Evolutionary conservation across 2,888 invertebrate species (phyloP).

Genomic region (Caenorhabditis macrosperma): DNA sequence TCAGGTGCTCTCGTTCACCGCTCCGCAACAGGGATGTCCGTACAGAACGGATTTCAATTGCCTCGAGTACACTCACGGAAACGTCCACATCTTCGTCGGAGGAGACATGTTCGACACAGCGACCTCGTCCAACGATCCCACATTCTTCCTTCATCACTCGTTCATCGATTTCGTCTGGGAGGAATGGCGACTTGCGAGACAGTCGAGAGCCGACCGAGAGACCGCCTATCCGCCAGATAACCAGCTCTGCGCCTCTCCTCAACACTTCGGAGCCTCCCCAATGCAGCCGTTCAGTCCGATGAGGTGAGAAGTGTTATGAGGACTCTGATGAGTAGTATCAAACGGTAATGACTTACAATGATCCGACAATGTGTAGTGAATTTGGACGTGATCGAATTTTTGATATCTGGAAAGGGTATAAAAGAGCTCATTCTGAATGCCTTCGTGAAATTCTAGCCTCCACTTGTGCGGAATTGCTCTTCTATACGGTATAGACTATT

Average conservation of each 20-base stretch:
- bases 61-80: conserved; percentile 74
- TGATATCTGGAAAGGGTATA: too few species aligned
- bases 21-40: conserved; percentile 73
- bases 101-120: conserved; percentile 74
- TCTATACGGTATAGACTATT: too few species aligned
- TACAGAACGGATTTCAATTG: conserved; percentile 70
- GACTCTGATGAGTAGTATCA: neutral
- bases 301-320: conserved; percentile 28
- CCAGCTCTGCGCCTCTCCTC: conserved; percentile 69
- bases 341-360: neutral
- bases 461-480: too few species aligned
- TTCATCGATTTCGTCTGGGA: conserved; percentile 81
- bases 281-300: conserved; percentile 68
- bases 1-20: conserved; percentile 75
- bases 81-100: conserved; percentile 75
- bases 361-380: too few species aligned
- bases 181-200: conserved; percentile 66
- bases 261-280: conserved; percentile 70
- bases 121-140: conserved; percentile 80
- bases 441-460: too few species aligned
- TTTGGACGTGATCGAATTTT: too few species aligned
- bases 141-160: conserved; percentile 80
- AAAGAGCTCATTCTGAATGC: too few species aligned
- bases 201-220: conserved; percentile 61
- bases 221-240: conserved; percentile 71